A percentile compares a stretch with the other conserved stretches of the same genome.
Conservation (phyloP, 1,140 invertebrate species). For the Hyphantria cunea region DNA sequence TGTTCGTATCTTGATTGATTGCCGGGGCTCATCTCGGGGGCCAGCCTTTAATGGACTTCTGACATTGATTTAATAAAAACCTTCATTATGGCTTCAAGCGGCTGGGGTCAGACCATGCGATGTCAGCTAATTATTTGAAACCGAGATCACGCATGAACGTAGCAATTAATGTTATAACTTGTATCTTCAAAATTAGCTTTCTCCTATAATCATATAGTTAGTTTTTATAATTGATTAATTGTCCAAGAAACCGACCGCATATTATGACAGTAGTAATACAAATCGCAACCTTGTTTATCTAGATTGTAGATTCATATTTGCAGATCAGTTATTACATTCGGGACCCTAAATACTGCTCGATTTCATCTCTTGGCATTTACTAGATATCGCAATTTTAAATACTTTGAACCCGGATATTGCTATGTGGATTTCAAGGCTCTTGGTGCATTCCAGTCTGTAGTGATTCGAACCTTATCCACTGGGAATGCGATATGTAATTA, state of each 20-base stretch:
- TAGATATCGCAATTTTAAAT: conserved; percentile 18
- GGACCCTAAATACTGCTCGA: conserved; percentile 10
- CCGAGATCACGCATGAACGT: conserved; percentile 27
- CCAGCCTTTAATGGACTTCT: conserved; percentile 71
- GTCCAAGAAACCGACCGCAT: conserved; percentile 4
- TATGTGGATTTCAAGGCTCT: conserved; percentile 8
- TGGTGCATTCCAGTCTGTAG: neutral
- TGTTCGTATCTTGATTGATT: conserved; percentile 74
- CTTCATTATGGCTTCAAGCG: conserved; percentile 70
- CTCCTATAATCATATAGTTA: conserved; percentile 29
- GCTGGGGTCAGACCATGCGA: conserved; percentile 52
- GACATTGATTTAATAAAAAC: conserved; percentile 81
- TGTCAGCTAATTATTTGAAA: conserved; percentile 57
- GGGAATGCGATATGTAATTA: conserved; percentile 8
- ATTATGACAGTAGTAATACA: neutral
- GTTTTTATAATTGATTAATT: conserved; percentile 32
- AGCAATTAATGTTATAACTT: conserved; percentile 38
- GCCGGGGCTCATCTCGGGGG: conserved; percentile 47
- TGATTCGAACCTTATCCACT: neutral
- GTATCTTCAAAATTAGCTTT: conserved; percentile 37
- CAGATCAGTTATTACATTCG: neutral
- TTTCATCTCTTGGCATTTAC: conserved; percentile 21
- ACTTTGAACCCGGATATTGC: conserved; percentile 27
- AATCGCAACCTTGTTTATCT: neutral
- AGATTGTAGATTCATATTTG: neutral